These are phyloP conservation scores for Limanda limanda DNA, from an alignment of 2,113 vertebrate species.

Conservation along the genomic window DNA sequence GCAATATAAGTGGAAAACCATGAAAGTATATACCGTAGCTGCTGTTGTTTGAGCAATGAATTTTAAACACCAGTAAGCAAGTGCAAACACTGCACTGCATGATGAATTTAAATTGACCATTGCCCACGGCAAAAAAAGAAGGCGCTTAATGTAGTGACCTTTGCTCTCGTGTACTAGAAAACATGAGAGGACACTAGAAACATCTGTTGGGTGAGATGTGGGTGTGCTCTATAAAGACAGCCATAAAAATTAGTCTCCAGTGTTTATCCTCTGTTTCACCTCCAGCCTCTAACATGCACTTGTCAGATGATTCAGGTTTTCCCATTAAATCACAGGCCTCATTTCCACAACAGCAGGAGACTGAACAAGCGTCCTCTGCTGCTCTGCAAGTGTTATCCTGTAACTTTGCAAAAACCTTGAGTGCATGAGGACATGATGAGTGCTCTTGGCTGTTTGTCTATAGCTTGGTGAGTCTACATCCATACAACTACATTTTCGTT, in stretches of 20 bases:
- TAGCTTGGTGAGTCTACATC: neutral
- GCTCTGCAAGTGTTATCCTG: slow-evolving; percentile 8
- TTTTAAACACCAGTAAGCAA: neutral
- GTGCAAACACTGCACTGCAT: neutral
- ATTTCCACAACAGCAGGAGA: slow-evolving; percentile 46
- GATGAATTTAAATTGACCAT: neutral
- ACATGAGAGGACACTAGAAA: neutral
- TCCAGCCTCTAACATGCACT: slow-evolving; percentile 22
- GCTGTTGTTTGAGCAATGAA: neutral
- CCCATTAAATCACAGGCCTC: slow-evolving; percentile 40
- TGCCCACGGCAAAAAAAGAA: neutral
- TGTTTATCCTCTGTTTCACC: slow-evolving; percentile 47
- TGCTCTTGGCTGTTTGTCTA: slow-evolving; percentile 3
- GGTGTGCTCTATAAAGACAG: slow-evolving; percentile 23
- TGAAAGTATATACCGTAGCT: neutral
- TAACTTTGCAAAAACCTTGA: slow-evolving; percentile 39
- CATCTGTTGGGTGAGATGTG: neutral
- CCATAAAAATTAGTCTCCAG: slow-evolving; percentile 30
- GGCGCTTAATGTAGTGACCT: neutral
- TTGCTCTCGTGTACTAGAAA: neutral
- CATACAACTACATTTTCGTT: no score
- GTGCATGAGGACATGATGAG: slow-evolving; percentile 16
- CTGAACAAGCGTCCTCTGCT: slow-evolving; percentile 16
- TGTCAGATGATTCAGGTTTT: slow-evolving; percentile 52
- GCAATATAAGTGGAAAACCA: neutral